Evolutionary conservation across 2,797 vertebrate species (phyloP).

Genomic region (Anguilla marmorata): DNA sequence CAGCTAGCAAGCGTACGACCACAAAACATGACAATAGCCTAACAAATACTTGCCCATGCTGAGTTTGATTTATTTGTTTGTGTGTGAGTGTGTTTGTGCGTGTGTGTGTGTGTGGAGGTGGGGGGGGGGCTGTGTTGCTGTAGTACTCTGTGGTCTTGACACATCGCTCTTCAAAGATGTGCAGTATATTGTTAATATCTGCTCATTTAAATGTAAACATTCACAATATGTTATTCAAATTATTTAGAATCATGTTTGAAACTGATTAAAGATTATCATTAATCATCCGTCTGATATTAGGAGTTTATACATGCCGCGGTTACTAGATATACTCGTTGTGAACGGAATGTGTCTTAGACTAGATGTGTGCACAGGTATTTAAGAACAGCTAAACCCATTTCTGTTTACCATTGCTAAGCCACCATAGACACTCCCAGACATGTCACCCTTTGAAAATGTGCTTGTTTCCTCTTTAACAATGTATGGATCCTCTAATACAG

Average conservation of each 20-base stretch:
- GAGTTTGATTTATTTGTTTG: not conserved
- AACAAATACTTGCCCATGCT: not conserved
- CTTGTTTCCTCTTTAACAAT: conserved; percentile 1
- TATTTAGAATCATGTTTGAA: not conserved
- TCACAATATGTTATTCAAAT: not conserved
- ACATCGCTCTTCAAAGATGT: not conserved
- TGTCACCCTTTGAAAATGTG: not conserved
- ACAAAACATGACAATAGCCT: not conserved
- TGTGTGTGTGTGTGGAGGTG: not conserved
- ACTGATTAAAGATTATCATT: not conserved
- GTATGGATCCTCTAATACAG: not conserved
- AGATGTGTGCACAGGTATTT: not conserved
- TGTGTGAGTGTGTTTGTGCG: not conserved
- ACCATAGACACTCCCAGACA: not conserved
- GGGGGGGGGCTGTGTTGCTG: not conserved
- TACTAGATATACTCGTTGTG: not conserved
- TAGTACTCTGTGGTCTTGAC: not conserved
- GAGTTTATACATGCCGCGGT: not conserved
- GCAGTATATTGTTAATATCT: not conserved
- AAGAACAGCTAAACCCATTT: not conserved
- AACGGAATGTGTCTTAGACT: not conserved
- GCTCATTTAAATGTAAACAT: not conserved
- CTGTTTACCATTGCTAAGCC: not conserved
- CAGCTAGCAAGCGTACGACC: not conserved
- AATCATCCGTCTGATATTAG: not conserved